phyloP scores from a whole-genome alignment of 2,113 vertebrate genomes.

The Trinectes maculatus region DNA sequence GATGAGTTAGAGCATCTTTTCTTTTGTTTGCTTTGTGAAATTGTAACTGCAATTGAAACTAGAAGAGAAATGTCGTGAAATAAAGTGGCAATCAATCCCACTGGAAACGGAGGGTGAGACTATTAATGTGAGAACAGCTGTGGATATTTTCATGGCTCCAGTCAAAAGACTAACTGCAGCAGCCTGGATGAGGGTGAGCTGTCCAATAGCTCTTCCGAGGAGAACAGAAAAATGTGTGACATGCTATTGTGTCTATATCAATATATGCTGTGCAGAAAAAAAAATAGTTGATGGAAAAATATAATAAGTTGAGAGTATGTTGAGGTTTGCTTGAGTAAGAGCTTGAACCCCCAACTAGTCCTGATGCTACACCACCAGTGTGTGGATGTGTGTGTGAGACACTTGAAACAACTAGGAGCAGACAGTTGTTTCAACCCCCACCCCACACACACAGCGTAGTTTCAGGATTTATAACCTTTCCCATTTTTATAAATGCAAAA shows the following conservation, averaged over 20 bases:
- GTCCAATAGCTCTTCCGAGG: background rate
- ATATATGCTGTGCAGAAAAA: background rate
- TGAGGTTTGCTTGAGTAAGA: background rate
- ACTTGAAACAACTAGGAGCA: too few species aligned
- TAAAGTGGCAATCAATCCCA: background rate
- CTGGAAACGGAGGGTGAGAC: background rate
- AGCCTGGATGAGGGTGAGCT: background rate
- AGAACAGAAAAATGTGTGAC: background rate
- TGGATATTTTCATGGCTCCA: conserved; percentile 5
- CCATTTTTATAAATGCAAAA: conserved; percentile 15
- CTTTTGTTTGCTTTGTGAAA: background rate
- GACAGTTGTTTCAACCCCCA: background rate
- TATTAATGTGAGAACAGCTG: conserved; percentile 2
- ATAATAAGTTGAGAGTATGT: background rate
- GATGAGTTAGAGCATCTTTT: background rate
- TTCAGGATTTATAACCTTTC: conserved; percentile 27
- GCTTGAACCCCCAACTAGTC: background rate
- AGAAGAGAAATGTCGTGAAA: background rate
- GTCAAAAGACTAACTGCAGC: background rate
- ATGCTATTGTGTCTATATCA: background rate
- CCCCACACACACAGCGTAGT: conserved; percentile 11
- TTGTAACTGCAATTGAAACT: background rate
- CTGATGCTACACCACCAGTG: background rate
- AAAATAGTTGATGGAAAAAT: background rate
- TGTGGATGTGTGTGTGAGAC: background rate